These are phyloP conservation scores for Pristionchus fissidentatus DNA, from an alignment of 2,888 invertebrate species.

Conservation along the genomic window DNA sequence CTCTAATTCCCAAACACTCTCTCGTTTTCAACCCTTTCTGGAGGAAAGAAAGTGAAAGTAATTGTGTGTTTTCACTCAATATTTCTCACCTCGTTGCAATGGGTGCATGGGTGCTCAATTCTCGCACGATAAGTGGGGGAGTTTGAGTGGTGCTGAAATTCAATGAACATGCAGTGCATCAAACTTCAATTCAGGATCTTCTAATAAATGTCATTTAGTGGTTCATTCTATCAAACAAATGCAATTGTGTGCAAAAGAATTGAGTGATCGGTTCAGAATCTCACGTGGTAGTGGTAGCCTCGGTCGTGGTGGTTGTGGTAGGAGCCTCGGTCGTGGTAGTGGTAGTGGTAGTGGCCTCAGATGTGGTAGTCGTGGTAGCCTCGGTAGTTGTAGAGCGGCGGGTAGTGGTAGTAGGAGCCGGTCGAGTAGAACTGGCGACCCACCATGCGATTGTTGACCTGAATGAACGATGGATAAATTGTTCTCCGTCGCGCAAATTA, in stretches of 20 bases:
- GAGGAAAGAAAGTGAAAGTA: not conserved
- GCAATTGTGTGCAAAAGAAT: too few species aligned
- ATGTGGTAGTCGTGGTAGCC: not conserved
- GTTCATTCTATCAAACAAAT: too few species aligned
- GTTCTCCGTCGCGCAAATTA: not conserved
- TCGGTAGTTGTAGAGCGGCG: not conserved
- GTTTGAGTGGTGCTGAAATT: slow-evolving; percentile 17
- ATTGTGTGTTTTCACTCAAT: too few species aligned
- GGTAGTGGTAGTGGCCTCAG: not conserved
- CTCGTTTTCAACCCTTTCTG: too few species aligned
- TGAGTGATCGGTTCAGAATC: not conserved
- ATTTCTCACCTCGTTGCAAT: too few species aligned
- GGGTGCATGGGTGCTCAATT: not conserved
- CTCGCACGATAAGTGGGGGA: slow-evolving; percentile 11
- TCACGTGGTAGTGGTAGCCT: not conserved
- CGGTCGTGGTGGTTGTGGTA: not conserved
- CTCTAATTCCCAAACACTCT: too few species aligned
- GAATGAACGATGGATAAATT: not conserved
- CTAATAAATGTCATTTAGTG: too few species aligned
- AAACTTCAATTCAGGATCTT: too few species aligned
- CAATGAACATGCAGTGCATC: too few species aligned
- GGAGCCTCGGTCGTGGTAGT: not conserved
- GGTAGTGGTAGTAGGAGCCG: not conserved
- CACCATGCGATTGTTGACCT: slow-evolving; percentile 41
- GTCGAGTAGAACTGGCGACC: slow-evolving; percentile 1